Percentiles rank a stretch among this genome's conserved stretches.
Conservation (phyloP, 1,140 invertebrate genomes). For the Polyergus mexicanus region DNA sequence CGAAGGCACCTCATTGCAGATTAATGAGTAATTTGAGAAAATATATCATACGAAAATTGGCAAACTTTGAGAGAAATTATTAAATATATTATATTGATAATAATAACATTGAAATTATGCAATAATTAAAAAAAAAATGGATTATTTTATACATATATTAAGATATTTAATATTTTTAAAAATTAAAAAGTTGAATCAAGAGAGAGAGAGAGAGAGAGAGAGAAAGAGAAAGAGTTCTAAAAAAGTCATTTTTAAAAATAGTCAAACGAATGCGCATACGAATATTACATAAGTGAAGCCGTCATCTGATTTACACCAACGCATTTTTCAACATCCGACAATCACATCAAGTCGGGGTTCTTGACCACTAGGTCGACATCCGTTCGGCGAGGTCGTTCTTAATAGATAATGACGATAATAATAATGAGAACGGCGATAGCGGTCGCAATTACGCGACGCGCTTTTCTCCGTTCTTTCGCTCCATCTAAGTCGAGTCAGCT, state of each 20-base stretch:
- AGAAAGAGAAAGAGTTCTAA: neutral
- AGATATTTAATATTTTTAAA: slow-evolving; percentile 4
- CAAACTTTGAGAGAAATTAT: neutral
- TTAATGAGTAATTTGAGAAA: neutral
- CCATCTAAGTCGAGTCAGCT: slow-evolving; percentile 86
- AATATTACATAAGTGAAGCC: slow-evolving; percentile 34
- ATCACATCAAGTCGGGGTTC: slow-evolving; percentile 6
- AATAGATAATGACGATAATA: slow-evolving; percentile 60
- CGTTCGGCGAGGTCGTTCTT: slow-evolving; percentile 71
- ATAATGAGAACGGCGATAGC: slow-evolving; percentile 61
- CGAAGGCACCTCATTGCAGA: slow-evolving; percentile 4
- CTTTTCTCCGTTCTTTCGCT: slow-evolving; percentile 84
- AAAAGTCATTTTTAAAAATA: neutral
- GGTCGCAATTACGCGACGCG: slow-evolving; percentile 59
- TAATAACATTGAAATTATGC: neutral
- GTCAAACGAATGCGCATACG: neutral
- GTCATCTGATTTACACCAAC: slow-evolving; percentile 43
- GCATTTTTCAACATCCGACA: slow-evolving; percentile 46
- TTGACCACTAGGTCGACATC: slow-evolving; percentile 62
- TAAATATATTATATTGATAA: neutral
- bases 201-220: neutral
- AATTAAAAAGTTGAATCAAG: neutral
- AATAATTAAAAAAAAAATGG: neutral
- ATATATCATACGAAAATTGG: neutral
- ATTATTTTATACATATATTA: neutral